phyloP scores from a whole-genome alignment of 2,113 vertebrate genomes.

The Rousettus leschenaultii region DNA sequence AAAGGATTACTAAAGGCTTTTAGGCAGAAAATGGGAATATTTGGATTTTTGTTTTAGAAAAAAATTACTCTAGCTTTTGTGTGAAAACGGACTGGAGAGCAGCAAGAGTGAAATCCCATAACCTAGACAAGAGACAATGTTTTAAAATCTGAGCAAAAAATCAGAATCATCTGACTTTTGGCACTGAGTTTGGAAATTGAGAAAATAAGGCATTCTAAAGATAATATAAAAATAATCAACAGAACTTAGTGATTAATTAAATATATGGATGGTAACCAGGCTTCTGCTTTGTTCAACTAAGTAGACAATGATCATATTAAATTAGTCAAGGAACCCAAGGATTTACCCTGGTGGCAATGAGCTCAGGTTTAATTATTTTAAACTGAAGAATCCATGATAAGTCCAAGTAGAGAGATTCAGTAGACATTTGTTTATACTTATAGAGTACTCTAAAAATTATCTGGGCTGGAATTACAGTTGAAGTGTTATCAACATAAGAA shows the following conservation, averaged over 20 bases:
- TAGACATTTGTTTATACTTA: neutral
- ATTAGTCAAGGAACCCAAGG: neutral
- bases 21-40: neutral
- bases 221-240: neutral
- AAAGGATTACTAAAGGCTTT: neutral
- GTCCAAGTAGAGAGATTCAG: neutral
- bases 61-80: neutral
- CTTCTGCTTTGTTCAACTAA: neutral
- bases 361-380: neutral
- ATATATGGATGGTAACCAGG: neutral
- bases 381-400: neutral
- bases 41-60: neutral
- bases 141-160: neutral
- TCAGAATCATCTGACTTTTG: neutral
- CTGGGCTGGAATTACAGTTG: neutral
- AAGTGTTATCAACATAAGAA: neutral
- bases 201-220: neutral
- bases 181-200: neutral
- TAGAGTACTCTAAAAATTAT: neutral
- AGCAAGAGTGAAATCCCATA: neutral
- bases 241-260: neutral
- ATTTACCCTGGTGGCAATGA: neutral
- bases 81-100: neutral
- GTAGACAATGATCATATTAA: neutral
- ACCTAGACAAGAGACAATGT: neutral